Evolutionary conservation across 2,888 invertebrate species (phyloP), one percentile per base, ranked within the genome.

Genomic region (Cryptus armator): DNA sequence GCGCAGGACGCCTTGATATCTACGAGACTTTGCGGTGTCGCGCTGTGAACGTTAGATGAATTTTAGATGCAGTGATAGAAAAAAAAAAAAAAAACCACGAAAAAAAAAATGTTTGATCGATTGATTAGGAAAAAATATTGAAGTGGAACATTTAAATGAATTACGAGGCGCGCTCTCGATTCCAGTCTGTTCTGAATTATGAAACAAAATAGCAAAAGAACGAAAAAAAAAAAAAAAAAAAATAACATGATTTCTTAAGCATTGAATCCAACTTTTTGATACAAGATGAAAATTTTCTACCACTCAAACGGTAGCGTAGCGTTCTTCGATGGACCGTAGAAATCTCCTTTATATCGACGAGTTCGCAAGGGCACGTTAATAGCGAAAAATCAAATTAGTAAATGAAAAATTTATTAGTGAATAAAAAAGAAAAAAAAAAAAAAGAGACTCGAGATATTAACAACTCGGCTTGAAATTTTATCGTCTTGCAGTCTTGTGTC

Each of bases 261-360:
- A 88, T 90, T 86, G 87, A 86, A 89, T 89, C 88, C 88, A 80
- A 91, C 88, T 91, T 93, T 93, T 93, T 93, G 91, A 93, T 93
- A 93, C 91, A 89, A 92, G 80, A 91, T 88, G 89, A 90, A 91
- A 91, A 91, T 93, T 93, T 92, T 93, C 91, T 93, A 92, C 90
- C 90, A 88, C 83, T 87, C 87, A 86, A 84, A 87, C 81, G 72
- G 67, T 82, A 87, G 86, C 85, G 86, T 89, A 88, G 85, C 62
- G 81, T 87, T 87, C 86, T 85, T 86, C 85, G 80, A 87, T 82
- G 79, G 83, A 88, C 87, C 86, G 83, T 87, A 86, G 82, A 84
- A 83, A 83, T 81, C 86, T 86, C 68, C 83, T 71, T 83, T 81
- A 77, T 78, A 78, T 67, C 76, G 83, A 84, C 85, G 83, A 76